Evolutionary conservation across 2,797 vertebrate species (phyloP), one percentile per base, ranked within the genome.

Genomic region (Ptychobarbus kaznakovi): DNA sequence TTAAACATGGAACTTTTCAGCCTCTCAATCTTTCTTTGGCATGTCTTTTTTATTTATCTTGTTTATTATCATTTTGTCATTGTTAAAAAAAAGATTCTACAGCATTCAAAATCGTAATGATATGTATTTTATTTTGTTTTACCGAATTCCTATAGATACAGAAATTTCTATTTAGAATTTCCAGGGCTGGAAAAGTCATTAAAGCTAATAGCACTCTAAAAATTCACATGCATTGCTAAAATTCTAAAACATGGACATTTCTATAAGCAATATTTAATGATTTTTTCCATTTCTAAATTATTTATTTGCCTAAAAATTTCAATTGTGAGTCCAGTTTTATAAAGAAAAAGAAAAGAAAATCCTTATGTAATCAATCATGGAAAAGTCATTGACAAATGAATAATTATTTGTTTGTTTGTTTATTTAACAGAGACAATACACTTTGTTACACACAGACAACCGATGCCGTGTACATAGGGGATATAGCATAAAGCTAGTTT

Each of bases 1-100:
- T 88, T 46, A 86, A 78, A 78, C 65, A 73, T 25, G 76, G 25
- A 58, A 70, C 66, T 85, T 75, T 80, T 87, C 68, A 49, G 69
- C 73, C 86, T 79, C 65, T 87, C 72, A 70, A 56, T 66, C 10
- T 56, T 72, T 22, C 65, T 28, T 42, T 32, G 22, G 35, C 38
- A 78, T 56, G 69, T 69, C 22, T 68, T 80, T 80, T 82, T 79
- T 82, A 18, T 63, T 12, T 51, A 20, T 46, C 2, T 56, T 51
- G 49, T 72, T 82, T 42, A 46, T 5, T 63, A 2, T 28, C 56
- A 44, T 4, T 28, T 16, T 44, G 8, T 2, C 1, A 11, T 15
- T n/a, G 13, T 38, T 76, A 1, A n/a, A 32, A 32, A 25, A 49
- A 18, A 49, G 15, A 1, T 3, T 51, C 46, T 49, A 11, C 72